Base-by-base conservation (phyloP, 2,113 vertebrate species). In the Gnathonemus echidnorhynchus region DNA sequence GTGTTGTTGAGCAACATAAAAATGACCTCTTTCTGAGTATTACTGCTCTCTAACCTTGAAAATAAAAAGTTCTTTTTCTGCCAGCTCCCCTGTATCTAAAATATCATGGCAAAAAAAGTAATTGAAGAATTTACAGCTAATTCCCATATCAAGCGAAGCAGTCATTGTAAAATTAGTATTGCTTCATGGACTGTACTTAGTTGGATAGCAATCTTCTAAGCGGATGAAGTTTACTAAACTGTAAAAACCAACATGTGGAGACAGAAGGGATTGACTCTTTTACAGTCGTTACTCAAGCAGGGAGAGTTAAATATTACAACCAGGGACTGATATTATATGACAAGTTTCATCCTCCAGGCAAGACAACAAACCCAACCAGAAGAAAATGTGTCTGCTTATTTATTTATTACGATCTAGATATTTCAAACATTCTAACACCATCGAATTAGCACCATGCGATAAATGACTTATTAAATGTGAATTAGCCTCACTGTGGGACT, bases 91-190 rank as follows among this genome's bases (percentile, higher is more conserved):
- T 88, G 31, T 62, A 88, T 46, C 87, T 88, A 88, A 24, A 62
- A 85, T 46, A 58, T 45, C 52, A 45, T 39, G 42, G 80, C 39
- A 31, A 62, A 85, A 50, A 83, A 89, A 89, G 88, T 83, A 89
- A 89, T 56, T 56, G 77, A 85, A 62, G 53, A 89, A 85, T 39
- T 85, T 86, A 35, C 24, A 86, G 50, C 77, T 89, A 89, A 89
- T 89, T 89, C 77, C 77, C 52, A 56, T 86, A 95, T 95, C 94
- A 95, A 93, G 94, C 93, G 93, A 94, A 95, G 92, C 94, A 95
- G 94, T 92, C 95, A 95, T 95, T 85, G 94, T 95, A 94, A 95
- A 96, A 96, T 95, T 95, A 94, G 94, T 95, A 94, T 95, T 92
- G 92, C 87, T 58, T 87, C 93, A 92, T 92, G 94, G 91, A 93